These are phyloP conservation scores for Drosophila santomea DNA, from an alignment of 1,140 invertebrate genomes.

Conservation along the genomic window DNA sequence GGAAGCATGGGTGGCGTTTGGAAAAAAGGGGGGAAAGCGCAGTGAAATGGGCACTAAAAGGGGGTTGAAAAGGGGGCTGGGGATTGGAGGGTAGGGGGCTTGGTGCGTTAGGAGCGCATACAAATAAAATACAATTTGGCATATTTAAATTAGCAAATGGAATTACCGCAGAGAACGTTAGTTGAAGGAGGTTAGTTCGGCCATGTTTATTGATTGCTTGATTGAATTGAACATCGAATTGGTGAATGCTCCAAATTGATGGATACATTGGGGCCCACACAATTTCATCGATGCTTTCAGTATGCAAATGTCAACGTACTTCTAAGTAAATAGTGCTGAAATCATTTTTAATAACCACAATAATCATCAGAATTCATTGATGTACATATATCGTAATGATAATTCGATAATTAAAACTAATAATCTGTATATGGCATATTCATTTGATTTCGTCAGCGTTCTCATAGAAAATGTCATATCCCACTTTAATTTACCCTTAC, in stretches of 20 bases:
- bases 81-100: not conserved
- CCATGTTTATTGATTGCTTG: conserved; percentile 81
- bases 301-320: conserved; percentile 18
- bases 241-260: conserved; percentile 50
- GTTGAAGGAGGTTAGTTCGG: conserved; percentile 62
- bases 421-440: not conserved
- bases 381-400: too few species aligned
- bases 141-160: conserved; percentile 83
- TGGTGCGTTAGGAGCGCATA: conserved; percentile 9
- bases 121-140: conserved; percentile 77
- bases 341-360: too few species aligned
- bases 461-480: not conserved
- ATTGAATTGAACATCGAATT: conserved; percentile 69
- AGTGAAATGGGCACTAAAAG: not conserved
- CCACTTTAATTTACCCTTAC: not conserved
- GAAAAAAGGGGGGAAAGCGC: not conserved
- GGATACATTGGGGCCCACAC: conserved; percentile 9
- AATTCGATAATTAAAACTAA: not conserved
- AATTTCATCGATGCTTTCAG: not conserved
- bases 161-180: conserved; percentile 66
- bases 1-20: not conserved
- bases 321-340: not conserved
- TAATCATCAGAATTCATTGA: too few species aligned
- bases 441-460: not conserved
- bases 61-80: not conserved